Conservation (phyloP, 1,140 invertebrate species). For the Aphelenchoides fujianensis region DNA sequence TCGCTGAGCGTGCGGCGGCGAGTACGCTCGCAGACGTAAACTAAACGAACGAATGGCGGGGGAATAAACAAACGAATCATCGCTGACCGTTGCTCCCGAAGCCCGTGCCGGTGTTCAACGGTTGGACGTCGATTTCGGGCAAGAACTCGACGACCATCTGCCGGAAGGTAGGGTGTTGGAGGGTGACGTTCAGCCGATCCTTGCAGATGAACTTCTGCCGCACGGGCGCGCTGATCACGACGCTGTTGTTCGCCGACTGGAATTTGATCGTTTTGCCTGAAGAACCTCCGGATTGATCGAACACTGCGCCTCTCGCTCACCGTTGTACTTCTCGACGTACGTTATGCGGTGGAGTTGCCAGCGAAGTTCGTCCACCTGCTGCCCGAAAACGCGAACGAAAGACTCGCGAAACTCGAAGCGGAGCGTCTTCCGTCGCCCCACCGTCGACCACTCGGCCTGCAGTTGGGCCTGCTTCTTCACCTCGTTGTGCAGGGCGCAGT, state of each 20-base stretch:
- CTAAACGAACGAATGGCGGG: too few relatives aligned
- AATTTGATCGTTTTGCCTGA: slow-evolving; percentile 30
- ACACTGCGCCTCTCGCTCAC: too few relatives aligned
- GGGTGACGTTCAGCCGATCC: slow-evolving; percentile 34
- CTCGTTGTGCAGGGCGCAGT: slow-evolving; percentile 38
- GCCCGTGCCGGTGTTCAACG: slow-evolving; percentile 28
- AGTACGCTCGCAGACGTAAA: slow-evolving; percentile 38
- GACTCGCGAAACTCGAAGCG: slow-evolving; percentile 21
- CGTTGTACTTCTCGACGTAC: slow-evolving; percentile 28
- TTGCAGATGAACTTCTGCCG: slow-evolving; percentile 40
- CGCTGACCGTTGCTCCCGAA: slow-evolving; percentile 35
- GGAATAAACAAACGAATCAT: too few relatives aligned
- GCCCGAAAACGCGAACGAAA: slow-evolving; percentile 5
- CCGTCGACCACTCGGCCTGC: slow-evolving; percentile 26
- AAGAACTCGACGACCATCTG: slow-evolving; percentile 39
- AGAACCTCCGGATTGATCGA: not conserved
- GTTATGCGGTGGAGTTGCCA: slow-evolving; percentile 31
- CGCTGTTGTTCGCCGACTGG: slow-evolving; percentile 15
- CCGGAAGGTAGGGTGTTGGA: slow-evolving; percentile 24
- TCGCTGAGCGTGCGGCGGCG: slow-evolving; percentile 28
- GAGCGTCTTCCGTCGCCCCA: slow-evolving; percentile 19
- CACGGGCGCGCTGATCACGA: slow-evolving; percentile 28
- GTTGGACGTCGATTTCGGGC: slow-evolving; percentile 38
- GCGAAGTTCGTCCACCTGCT: slow-evolving; percentile 29
- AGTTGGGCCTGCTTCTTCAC: slow-evolving; percentile 25